Conservation (phyloP, 1,140 invertebrate species). For the Aphelinus certus region DNA sequence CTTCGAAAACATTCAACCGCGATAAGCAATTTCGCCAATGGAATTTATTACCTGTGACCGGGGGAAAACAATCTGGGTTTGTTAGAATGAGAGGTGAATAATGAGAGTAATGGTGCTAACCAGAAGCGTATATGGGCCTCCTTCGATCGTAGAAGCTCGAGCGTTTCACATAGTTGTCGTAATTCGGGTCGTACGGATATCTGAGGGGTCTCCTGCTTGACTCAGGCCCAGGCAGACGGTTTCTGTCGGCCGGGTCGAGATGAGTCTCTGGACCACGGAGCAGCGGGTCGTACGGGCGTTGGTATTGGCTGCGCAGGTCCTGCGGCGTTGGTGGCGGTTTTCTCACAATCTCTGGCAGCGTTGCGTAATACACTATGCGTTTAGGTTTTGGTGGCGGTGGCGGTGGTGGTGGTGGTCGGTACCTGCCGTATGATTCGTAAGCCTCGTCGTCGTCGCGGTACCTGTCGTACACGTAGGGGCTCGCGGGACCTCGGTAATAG, state of each 20-base stretch:
- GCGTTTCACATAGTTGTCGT: conserved; percentile 45
- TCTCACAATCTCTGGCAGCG: conserved; percentile 62
- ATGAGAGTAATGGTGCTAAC: not conserved
- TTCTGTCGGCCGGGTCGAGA: conserved; percentile 9
- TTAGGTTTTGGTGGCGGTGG: conserved; percentile 51
- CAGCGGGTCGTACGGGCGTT: conserved; percentile 46
- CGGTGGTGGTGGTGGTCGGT: conserved; percentile 41
- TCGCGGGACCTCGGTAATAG: conserved; percentile 41
- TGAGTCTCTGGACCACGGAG: conserved; percentile 20
- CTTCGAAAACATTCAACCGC: no score
- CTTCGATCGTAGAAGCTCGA: conserved; percentile 47
- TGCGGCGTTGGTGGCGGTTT: conserved; percentile 49
- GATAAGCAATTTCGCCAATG: no score
- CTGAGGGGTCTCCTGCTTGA: conserved; percentile 28
- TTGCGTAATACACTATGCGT: conserved; percentile 66
- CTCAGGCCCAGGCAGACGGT: not conserved
- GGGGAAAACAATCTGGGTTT: no score
- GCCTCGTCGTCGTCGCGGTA: conserved; percentile 56
- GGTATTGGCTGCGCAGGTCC: conserved; percentile 54
- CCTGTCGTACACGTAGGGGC: conserved; percentile 51
- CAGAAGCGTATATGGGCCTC: conserved; percentile 25
- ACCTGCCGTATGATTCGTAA: conserved; percentile 53
- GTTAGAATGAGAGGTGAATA: no score
- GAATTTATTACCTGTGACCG: no score
- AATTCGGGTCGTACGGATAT: conserved; percentile 40